These are phyloP conservation scores for Venusia cambrica DNA, from an alignment of 2,888 invertebrate genomes.

Conservation along the genomic window DNA sequence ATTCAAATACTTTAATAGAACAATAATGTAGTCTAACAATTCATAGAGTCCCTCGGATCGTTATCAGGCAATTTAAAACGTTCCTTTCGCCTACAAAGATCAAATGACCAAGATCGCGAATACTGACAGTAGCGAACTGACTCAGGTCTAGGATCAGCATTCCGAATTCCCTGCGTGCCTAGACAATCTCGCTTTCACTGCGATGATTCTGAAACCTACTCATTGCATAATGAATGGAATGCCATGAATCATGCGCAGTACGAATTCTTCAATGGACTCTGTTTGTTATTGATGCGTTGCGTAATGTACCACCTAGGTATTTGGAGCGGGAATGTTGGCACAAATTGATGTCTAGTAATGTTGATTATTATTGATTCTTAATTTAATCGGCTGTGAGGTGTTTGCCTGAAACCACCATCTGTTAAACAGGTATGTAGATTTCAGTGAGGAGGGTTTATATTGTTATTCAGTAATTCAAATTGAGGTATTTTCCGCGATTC, in stretches of 20 bases:
- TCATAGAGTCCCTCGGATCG: no score
- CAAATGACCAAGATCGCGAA: slow-evolving; percentile 23
- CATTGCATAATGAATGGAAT: slow-evolving; percentile 42
- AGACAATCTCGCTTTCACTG: slow-evolving; percentile 36
- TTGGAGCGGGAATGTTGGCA: slow-evolving; percentile 14
- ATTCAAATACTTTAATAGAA: no score
- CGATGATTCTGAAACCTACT: slow-evolving; percentile 17
- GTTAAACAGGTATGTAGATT: no score
- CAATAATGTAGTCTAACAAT: no score
- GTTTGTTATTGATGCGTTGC: slow-evolving; percentile 17
- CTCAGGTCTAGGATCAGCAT: slow-evolving; percentile 39
- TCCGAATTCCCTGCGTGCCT: slow-evolving; percentile 34
- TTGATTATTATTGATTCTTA: no score
- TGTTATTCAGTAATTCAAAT: no score
- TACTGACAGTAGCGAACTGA: slow-evolving; percentile 25
- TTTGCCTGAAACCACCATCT: no score
- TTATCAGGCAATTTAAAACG: not conserved
- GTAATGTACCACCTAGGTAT: slow-evolving; percentile 20
- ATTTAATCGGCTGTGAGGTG: no score
- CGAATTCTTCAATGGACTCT: slow-evolving; percentile 24
- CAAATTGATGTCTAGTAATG: no score
- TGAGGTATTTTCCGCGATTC: no score
- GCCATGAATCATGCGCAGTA: slow-evolving; percentile 26
- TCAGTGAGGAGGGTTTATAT: no score
- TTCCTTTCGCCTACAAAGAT: slow-evolving; percentile 10